These are phyloP conservation scores for Homarus americanus DNA, from an alignment of 1,140 invertebrate species.

Conservation along the genomic window DNA sequence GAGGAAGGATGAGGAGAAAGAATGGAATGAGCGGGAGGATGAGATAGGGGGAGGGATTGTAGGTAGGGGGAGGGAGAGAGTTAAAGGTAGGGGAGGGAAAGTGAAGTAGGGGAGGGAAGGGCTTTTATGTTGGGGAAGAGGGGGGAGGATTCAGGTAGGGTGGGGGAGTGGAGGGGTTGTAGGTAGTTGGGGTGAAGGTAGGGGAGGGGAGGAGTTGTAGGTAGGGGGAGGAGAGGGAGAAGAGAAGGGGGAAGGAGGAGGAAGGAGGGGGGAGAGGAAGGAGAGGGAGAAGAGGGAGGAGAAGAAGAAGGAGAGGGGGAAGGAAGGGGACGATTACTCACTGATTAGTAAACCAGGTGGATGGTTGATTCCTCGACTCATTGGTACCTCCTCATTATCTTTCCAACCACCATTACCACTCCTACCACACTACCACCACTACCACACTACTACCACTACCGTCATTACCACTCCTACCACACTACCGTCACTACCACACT, in stretches of 20 bases:
- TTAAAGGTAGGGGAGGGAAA: neutral
- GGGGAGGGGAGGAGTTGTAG: neutral
- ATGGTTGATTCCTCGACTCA: neutral
- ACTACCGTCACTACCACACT: no score
- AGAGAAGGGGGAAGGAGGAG: neutral
- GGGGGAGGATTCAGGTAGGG: neutral
- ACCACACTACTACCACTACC: no score
- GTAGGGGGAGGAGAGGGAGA: no score
- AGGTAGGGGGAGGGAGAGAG: no score
- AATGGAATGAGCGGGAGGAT: neutral
- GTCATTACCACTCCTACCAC: no score
- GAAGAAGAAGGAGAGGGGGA: neutral
- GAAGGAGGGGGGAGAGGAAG: neutral
- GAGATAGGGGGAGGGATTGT: neutral
- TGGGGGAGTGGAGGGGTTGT: neutral
- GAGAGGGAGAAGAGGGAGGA: neutral
- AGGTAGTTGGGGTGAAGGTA: neutral
- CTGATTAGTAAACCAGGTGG: neutral
- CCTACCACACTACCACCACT: no score
- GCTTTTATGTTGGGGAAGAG: neutral
- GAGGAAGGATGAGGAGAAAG: neutral
- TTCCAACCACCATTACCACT: no score
- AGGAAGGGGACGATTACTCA: neutral
- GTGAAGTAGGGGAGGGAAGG: neutral
- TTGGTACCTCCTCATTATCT: no score